Conservation (phyloP, 30 jellyfish, hydroid and myxozoan genomes). For the Chironex yamaguchii region DNA sequence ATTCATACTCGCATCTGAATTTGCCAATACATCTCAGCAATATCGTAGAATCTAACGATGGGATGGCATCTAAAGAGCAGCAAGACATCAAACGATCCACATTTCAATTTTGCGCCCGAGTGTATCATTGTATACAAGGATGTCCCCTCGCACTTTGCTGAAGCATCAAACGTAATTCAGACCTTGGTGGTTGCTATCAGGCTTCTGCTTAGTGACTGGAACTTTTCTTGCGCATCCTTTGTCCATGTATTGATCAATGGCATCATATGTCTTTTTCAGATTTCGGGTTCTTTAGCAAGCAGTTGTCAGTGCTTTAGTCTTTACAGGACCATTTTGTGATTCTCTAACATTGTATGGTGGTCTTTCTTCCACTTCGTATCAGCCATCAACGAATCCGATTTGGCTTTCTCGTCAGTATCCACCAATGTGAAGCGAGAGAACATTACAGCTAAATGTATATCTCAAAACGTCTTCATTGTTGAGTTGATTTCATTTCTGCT, state of each 20-base stretch:
- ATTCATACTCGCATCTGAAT: slow-evolving; percentile 56
- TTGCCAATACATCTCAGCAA: slow-evolving; percentile 50
- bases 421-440: too few species aligned
- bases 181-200: background rate
- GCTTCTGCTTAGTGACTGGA: background rate
- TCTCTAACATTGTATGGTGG: background rate
- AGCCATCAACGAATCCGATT: too few species aligned
- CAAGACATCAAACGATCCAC: slow-evolving; percentile 1
- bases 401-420: too few species aligned
- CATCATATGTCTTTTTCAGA: background rate
- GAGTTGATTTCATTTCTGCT: slow-evolving; percentile 3
- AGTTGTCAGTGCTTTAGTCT: background rate
- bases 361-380: background rate
- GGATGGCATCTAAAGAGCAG: slow-evolving; percentile 31
- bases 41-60: slow-evolving; percentile 33
- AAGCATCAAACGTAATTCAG: slow-evolving; percentile 27
- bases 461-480: background rate
- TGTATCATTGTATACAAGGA: slow-evolving; percentile 13
- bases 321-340: background rate
- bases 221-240: background rate
- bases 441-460: too few species aligned
- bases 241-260: background rate
- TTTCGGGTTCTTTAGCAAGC: background rate
- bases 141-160: slow-evolving; percentile 23
- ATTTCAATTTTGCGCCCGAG: slow-evolving; percentile 23